A percentile compares a stretch with the other conserved stretches of the same genome.
Evolutionary conservation across 1,140 invertebrate species (phyloP).

Genomic region (Anastrepha ludens): DNA sequence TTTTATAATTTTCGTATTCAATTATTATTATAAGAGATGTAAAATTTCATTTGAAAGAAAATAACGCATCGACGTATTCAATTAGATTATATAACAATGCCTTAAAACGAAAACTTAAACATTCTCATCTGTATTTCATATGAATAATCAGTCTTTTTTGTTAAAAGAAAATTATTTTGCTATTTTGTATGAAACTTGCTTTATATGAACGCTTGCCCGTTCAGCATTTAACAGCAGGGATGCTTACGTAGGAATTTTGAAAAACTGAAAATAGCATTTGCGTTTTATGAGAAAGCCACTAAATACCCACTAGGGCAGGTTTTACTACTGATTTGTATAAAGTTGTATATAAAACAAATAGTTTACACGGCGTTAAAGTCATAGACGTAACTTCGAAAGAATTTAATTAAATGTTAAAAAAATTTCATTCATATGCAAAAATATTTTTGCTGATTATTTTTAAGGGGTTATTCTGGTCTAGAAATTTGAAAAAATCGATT

Average conservation of each 20-base stretch:
- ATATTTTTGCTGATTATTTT: no score
- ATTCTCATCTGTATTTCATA: constrained; percentile 37
- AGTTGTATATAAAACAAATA: no score
- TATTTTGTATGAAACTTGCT: background rate
- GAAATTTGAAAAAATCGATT: no score
- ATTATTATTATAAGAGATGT: background rate
- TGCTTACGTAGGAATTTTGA: no score
- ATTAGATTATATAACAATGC: background rate
- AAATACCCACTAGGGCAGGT: no score
- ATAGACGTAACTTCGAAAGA: no score
- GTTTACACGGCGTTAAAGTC: no score
- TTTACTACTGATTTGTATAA: no score
- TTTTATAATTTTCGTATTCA: background rate
- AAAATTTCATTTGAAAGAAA: background rate
- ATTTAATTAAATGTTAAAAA: no score
- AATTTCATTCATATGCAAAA: no score
- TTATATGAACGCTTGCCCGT: background rate
- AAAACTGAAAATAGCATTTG: background rate
- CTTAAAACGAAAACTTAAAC: constrained; percentile 23
- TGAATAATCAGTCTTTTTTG: constrained; percentile 49
- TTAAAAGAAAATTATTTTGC: constrained; percentile 13
- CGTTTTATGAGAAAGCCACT: no score
- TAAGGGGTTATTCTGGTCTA: no score
- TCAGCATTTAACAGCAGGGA: background rate
- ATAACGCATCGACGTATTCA: background rate